Conservation (phyloP, 2,888 invertebrate species). For the Gasteruption jaculator region DNA sequence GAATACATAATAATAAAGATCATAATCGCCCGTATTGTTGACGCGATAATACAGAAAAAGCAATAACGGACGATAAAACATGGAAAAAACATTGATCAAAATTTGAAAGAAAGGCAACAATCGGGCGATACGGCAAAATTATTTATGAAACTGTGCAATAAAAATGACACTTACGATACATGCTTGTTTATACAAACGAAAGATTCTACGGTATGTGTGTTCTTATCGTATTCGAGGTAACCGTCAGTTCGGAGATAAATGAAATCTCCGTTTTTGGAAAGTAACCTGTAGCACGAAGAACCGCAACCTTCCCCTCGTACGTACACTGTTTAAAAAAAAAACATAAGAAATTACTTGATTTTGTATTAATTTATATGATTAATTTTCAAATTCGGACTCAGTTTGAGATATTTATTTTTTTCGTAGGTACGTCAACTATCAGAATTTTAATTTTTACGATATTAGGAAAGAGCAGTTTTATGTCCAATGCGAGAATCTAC, state of each 20-base stretch:
- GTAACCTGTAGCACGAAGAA: conserved; percentile 79
- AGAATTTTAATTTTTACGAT: too few relatives aligned
- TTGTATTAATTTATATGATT: too few relatives aligned
- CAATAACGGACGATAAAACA: too few relatives aligned
- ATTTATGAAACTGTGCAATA: too few relatives aligned
- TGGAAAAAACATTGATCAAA: conserved; percentile 8
- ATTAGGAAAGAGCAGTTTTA: too few relatives aligned
- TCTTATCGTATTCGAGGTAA: conserved; percentile 75
- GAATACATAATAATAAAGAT: neutral
- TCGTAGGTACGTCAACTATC: too few relatives aligned
- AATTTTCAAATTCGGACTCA: too few relatives aligned
- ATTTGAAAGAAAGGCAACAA: neutral
- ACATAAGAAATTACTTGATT: too few relatives aligned
- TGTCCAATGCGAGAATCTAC: too few relatives aligned
- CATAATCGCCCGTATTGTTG: too few relatives aligned
- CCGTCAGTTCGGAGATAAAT: conserved; percentile 82
- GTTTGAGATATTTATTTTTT: too few relatives aligned
- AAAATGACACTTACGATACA: conserved; percentile 53
- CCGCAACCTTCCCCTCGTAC: conserved; percentile 79
- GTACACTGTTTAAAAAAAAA: conserved; percentile 66
- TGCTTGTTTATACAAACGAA: conserved; percentile 84
- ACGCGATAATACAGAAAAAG: too few relatives aligned
- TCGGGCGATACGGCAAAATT: neutral
- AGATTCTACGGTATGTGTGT: conserved; percentile 73
- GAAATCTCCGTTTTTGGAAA: conserved; percentile 77